Conservation (phyloP, 2,113 vertebrate genomes). For the Xiphophorus hellerii region DNA sequence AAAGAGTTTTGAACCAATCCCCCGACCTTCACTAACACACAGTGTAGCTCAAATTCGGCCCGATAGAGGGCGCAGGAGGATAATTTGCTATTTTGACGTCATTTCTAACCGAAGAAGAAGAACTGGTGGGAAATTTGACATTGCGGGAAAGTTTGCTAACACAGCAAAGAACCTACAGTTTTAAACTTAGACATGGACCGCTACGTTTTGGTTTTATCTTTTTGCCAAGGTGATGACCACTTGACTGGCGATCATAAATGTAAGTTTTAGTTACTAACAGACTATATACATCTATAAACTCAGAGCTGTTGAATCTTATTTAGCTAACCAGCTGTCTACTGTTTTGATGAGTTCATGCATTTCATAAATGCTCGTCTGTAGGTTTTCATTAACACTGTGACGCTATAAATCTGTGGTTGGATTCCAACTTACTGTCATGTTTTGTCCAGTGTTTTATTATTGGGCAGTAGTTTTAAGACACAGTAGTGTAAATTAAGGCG, state of each 20-base stretch:
- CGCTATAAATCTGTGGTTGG: no score
- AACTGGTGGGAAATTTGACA: constrained; percentile 72
- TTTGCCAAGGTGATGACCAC: constrained; percentile 36
- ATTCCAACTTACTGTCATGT: no score
- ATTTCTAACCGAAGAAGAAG: constrained; percentile 29
- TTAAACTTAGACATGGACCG: constrained; percentile 57
- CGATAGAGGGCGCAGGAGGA: constrained; percentile 30
- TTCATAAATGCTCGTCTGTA: background rate
- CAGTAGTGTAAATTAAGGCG: background rate
- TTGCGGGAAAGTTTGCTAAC: background rate
- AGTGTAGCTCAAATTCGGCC: background rate
- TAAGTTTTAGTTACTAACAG: constrained; percentile 38
- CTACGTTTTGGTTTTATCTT: constrained; percentile 60
- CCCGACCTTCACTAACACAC: no score
- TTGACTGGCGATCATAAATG: constrained; percentile 29
- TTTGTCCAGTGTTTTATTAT: no score
- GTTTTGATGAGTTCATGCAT: background rate
- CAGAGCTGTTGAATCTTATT: no score
- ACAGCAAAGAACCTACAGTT: fast-evolving
- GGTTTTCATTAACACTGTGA: no score
- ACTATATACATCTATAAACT: background rate
- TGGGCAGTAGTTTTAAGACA: no score
- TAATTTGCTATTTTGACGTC: background rate
- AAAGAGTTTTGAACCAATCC: no score
- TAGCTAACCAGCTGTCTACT: background rate